Percentiles rank a stretch among this genome's conserved stretches.
Conservation (phyloP, 2,888 invertebrate genomes). For the Drosophila robusta region DNA sequence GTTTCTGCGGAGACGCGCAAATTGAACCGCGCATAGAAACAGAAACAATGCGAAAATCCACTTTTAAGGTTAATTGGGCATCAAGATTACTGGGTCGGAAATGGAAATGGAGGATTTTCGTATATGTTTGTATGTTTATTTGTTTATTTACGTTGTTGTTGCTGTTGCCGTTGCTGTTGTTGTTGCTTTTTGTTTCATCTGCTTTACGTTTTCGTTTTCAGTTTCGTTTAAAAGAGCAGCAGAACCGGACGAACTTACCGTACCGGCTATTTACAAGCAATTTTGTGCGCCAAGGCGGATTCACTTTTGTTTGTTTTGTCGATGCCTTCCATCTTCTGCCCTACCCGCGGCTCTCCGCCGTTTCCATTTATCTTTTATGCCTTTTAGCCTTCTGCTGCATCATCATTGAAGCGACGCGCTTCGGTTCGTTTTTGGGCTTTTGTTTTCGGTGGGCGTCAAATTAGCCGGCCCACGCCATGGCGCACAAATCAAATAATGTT, state of each 20-base stretch:
- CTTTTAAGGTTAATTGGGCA: slow-evolving; percentile 85
- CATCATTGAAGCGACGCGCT: slow-evolving; percentile 33
- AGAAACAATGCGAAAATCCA: slow-evolving; percentile 79
- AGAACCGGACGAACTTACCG: slow-evolving; percentile 55
- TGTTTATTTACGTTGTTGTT: no score
- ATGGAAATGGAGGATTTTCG: slow-evolving; percentile 77
- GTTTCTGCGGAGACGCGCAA: slow-evolving; percentile 41
- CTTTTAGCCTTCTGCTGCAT: slow-evolving; percentile 22
- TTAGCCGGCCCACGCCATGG: slow-evolving; percentile 72
- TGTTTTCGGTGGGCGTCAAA: slow-evolving; percentile 71
- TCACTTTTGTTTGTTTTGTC: slow-evolving; percentile 75
- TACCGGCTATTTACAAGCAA: slow-evolving; percentile 63
- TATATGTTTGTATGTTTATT: slow-evolving; percentile 16
- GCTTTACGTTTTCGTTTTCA: slow-evolving; percentile 61
- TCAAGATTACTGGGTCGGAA: slow-evolving; percentile 86
- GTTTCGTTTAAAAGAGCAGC: slow-evolving; percentile 77
- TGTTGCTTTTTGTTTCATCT: slow-evolving; percentile 14
- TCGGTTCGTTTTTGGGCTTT: slow-evolving; percentile 44
- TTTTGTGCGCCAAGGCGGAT: slow-evolving; percentile 71
- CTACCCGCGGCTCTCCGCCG: slow-evolving; percentile 5
- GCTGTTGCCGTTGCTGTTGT: slow-evolving; percentile 26
- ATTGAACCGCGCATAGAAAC: slow-evolving; percentile 44
- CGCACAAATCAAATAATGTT: slow-evolving; percentile 76
- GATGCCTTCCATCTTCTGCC: slow-evolving; percentile 1
- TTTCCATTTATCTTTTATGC: slow-evolving; percentile 13